Evolutionary conservation across 2,113 vertebrate genomes (phyloP), one percentile per base, ranked within the genome.

Genomic region (Polypterus bichir): DNA sequence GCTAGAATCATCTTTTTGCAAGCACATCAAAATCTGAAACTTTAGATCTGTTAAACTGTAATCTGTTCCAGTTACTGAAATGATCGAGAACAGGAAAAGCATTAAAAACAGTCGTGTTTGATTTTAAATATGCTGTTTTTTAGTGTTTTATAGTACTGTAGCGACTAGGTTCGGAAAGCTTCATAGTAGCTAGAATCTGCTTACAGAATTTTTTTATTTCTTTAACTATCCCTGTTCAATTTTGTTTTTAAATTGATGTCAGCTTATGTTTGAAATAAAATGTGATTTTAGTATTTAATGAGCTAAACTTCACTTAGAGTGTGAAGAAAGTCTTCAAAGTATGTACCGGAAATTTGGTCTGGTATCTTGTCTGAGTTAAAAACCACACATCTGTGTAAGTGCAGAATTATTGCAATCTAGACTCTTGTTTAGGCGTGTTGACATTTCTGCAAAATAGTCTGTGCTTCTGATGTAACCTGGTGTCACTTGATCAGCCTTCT

Each of bases 331-430:
- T 52, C 7, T 73, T 69, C 49, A 62, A 70, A 57, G 68, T 76
- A 64, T 65, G 62, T 67, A 46, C 70, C 64, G 70, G 76, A 81
- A 80, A 80, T 69, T 66, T 68, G 7, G 73, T 83, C 77, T 78
- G 69, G 65, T 70, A 73, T 83, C 77, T 78, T 44, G 74, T 76
- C 80, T 75, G 59, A 69, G 60, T 45, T 72, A 67, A 64, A 46
- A 57, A 80, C 79, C 61, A 3, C 77, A 79, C 80, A 77, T 70
- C 74, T 71, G 70, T 66, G 64, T 70, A 49, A 58, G 59, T 59
- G 47, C 55, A 52, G 63, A 59, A 11, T 55, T 65, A 46, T 48
- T 62, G 65, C 62, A 59, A 63, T 54, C 64, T 49, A 62, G 56
- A 51, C 48, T 56, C 49, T 56, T 67, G 65, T 49, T 70, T 53